A percentile compares a stretch with the other conserved stretches of the same genome.
These are phyloP conservation scores for Calypte anna DNA, from an alignment of 2,113 vertebrate species.

Conservation along the genomic window DNA sequence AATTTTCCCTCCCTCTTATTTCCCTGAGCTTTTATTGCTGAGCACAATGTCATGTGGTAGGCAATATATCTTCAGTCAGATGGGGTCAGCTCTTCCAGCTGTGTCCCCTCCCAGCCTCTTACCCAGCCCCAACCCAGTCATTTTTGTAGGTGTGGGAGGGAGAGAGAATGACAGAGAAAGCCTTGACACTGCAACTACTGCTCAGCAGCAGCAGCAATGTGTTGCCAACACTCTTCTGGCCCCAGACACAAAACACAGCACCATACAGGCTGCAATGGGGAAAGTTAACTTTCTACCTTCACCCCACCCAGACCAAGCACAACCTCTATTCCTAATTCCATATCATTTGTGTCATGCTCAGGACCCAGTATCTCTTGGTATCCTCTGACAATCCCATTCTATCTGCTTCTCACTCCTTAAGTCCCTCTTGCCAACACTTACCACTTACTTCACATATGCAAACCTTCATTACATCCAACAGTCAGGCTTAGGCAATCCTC, in stretches of 20 bases:
- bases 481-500: background rate
- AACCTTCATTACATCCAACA: background rate
- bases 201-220: background rate
- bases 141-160: background rate
- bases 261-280: too few species aligned
- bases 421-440: background rate
- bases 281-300: background rate
- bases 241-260: background rate
- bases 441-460: background rate
- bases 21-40: background rate
- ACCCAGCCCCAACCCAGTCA: background rate
- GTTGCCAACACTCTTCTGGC: background rate
- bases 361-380: background rate
- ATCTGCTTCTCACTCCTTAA: background rate
- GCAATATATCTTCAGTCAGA: background rate
- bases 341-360: background rate
- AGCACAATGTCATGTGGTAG: rapidly evolving
- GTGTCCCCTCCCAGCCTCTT: background rate
- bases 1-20: background rate
- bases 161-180: background rate
- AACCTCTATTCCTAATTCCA: background rate
- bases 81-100: background rate
- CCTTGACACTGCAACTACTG: background rate
- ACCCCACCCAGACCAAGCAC: background rate
- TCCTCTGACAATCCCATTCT: background rate